A percentile compares a stretch with the other conserved stretches of the same genome.
These are phyloP conservation scores for Stenolophus ochropezus DNA, from an alignment of 2,888 invertebrate species.

Conservation along the genomic window DNA sequence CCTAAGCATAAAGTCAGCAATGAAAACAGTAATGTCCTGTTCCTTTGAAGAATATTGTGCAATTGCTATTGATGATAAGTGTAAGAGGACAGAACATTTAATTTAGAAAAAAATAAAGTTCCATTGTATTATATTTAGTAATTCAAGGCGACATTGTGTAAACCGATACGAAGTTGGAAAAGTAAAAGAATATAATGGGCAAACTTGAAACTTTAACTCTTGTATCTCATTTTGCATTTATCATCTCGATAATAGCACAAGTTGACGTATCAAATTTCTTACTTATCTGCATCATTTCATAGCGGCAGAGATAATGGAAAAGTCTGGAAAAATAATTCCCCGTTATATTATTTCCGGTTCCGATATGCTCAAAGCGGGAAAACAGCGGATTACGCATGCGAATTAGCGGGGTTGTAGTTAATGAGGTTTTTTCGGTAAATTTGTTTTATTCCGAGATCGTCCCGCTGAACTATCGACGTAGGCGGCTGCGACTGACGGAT, in stretches of 20 bases:
- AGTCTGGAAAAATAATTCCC: conserved; percentile 29
- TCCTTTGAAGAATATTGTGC: too few species aligned
- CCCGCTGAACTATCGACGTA: background rate
- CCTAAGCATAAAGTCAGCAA: too few species aligned
- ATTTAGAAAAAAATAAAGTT: background rate
- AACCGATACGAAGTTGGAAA: background rate
- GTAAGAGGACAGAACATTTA: too few species aligned
- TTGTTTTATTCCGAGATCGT: conserved; percentile 26
- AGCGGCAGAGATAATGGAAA: conserved; percentile 29
- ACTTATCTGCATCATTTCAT: conserved; percentile 22
- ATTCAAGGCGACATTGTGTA: too few species aligned
- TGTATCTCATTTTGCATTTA: background rate
- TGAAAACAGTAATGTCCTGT: too few species aligned
- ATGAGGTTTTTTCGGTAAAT: conserved; percentile 55
- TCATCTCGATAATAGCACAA: background rate
- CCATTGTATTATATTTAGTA: too few species aligned
- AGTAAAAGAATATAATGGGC: background rate
- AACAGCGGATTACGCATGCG: conserved; percentile 53
- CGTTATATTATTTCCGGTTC: conserved; percentile 27
- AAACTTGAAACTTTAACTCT: background rate
- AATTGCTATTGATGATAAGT: too few species aligned
- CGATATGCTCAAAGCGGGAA: conserved; percentile 27
- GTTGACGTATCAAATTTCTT: conserved; percentile 1
- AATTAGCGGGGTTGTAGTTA: conserved; percentile 47
- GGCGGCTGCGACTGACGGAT: conserved; percentile 42